Evolutionary conservation across 2,888 invertebrate genomes (phyloP).

Genomic region (Heteromyza rotundicornis): DNA sequence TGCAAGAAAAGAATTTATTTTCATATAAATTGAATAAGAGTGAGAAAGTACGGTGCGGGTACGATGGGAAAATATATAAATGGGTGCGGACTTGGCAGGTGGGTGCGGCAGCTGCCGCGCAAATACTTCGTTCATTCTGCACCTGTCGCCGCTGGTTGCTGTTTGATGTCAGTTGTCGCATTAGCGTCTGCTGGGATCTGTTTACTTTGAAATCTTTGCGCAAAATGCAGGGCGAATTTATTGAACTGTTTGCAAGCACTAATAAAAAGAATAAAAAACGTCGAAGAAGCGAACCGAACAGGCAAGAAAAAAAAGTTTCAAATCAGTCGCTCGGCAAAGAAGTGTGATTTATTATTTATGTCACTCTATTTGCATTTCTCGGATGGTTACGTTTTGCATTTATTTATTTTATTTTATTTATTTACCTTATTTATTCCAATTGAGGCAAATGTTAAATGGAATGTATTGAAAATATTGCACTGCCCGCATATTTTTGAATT

Average conservation of each 20-base stretch:
- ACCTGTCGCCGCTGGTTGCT: background rate
- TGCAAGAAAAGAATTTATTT: background rate
- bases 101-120: too few species aligned
- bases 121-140: background rate
- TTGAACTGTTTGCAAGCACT: conserved; percentile 12
- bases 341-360: conserved; percentile 1
- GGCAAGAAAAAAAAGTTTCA: conserved; percentile 1
- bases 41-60: background rate
- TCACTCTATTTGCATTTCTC: too few species aligned
- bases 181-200: conserved; percentile 13
- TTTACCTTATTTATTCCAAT: too few species aligned
- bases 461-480: too few species aligned
- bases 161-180: conserved; percentile 17
- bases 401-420: too few species aligned
- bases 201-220: too few species aligned
- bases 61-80: too few species aligned
- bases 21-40: conserved; percentile 1
- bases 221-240: conserved; percentile 5
- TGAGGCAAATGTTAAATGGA: too few species aligned
- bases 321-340: too few species aligned
- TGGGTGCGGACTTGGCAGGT: too few species aligned
- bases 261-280: background rate
- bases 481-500: too few species aligned
- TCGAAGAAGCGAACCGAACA: background rate
- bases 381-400: too few species aligned